Percentiles rank a stretch among this genome's conserved stretches.
Evolutionary conservation across 2,888 invertebrate species (phyloP).

Genomic region (Serrognathus titanus): DNA sequence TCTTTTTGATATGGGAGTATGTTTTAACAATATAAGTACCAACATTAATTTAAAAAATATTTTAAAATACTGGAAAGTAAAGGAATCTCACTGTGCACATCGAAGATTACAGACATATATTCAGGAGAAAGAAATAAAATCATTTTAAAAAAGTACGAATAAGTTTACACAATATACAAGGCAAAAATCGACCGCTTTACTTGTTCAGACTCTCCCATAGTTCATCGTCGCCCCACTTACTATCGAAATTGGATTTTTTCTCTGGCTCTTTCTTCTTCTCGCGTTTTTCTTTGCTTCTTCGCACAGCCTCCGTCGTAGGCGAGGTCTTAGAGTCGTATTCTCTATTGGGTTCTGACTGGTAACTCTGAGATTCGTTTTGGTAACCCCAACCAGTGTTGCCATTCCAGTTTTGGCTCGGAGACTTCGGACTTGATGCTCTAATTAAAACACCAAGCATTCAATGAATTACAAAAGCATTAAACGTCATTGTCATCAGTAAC

Average conservation of each 20-base stretch:
- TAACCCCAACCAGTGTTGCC: slow-evolving; percentile 38
- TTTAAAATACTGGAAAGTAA: too few relatives aligned
- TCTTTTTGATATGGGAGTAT: too few relatives aligned
- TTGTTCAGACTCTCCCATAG: slow-evolving; percentile 61
- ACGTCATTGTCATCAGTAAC: too few relatives aligned
- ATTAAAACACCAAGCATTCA: too few relatives aligned
- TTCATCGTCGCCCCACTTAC: slow-evolving; percentile 58
- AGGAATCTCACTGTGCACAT: too few relatives aligned
- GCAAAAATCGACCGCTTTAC: slow-evolving; percentile 39
- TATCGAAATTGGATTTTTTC: slow-evolving; percentile 40
- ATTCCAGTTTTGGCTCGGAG: slow-evolving; percentile 41
- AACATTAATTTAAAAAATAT: too few relatives aligned
- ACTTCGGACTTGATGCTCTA: slow-evolving; percentile 48
- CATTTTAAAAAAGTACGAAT: neutral
- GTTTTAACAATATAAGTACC: too few relatives aligned
- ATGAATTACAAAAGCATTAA: too few relatives aligned
- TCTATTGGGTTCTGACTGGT: slow-evolving; percentile 38
- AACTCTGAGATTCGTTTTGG: slow-evolving; percentile 41
- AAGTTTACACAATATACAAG: neutral
- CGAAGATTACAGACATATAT: too few relatives aligned
- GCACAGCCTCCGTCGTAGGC: slow-evolving; percentile 22
- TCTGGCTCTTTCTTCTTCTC: slow-evolving; percentile 38
- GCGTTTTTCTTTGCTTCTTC: slow-evolving; percentile 36
- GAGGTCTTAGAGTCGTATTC: slow-evolving; percentile 40
- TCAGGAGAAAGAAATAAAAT: neutral